phyloP scores from a whole-genome alignment of 2,797 vertebrate genomes.

The Mico argentatus region DNA sequence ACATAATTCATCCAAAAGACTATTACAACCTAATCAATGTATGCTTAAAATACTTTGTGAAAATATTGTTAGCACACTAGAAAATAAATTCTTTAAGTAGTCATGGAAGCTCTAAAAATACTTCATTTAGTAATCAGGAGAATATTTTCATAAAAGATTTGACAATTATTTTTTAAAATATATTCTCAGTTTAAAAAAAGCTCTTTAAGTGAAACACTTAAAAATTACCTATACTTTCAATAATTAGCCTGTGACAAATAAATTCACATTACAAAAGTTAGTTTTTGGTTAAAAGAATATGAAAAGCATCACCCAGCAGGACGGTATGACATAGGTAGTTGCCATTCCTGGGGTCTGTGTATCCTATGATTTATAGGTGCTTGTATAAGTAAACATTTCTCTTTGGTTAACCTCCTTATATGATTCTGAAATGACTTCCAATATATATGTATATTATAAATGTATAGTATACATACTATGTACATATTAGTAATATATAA shows the following conservation, averaged over 20 bases:
- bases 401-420: no score
- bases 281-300: not conserved
- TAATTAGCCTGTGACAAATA: conserved; percentile 34
- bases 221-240: not conserved
- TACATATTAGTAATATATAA: not conserved
- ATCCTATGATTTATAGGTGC: not conserved
- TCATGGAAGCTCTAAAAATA: not conserved
- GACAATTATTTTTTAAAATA: not conserved
- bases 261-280: not conserved
- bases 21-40: not conserved
- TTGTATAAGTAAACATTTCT: not conserved
- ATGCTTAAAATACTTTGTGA: not conserved
- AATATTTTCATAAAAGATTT: not conserved
- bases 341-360: not conserved
- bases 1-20: not conserved
- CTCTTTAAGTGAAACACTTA: conserved; percentile 9
- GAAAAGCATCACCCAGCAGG: not conserved
- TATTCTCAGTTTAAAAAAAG: not conserved
- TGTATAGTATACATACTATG: not conserved
- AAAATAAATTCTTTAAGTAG: conserved; percentile 15
- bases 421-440: not conserved
- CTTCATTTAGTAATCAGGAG: not conserved
- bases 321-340: not conserved
- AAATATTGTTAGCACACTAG: not conserved
- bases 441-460: not conserved